Base-by-base conservation (phyloP, 2,113 vertebrate genomes). In the Crotalus helleri region DNA sequence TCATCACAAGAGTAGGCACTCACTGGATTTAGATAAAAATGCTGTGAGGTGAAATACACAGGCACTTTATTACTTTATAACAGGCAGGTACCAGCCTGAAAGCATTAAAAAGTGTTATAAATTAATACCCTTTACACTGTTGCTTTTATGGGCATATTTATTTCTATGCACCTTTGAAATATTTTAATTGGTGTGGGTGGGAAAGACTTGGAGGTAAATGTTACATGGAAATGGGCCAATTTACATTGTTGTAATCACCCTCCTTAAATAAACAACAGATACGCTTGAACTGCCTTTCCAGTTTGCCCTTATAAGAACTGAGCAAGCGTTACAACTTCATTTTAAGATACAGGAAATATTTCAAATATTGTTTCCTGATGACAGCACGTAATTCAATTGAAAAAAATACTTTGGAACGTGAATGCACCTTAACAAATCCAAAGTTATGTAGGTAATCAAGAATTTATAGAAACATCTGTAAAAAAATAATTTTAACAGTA, bases 401-500 rank as follows among this genome's bases (percentile, higher is more conserved):
- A 81, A 90, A 74, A 85, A 90, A 85, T 59, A 85, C 23, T 96
- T 95, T 95, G 53, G 90, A 96, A 94, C 59, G 94, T 94, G 93
- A 94, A 90, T 96, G 91, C 95, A 97, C 94, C 97, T 96, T 97
- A 96, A 98, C 96, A 97, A 97, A 97, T 21, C 96, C 95, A 96
- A 96, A 97, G 96, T 95, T 95, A 95, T 95, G 97, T 90, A 93
- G 96, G 97, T 97, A 97, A 97, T 97, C 97, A 97, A 98, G 97
- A 97, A 96, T 97, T 97, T 95, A 97, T 98, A 98, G 97, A 98
- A 98, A 98, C 97, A 97, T 98, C 96, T 97, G 97, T 98, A 98
- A 98, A 98, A 98, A 98, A 98, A 98, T 98, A 98, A 97, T 97
- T 97, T 97, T 90, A 98, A 98, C 97, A 97, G 97, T 95, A 97